These are phyloP conservation scores for Anastrepha ludens DNA, from an alignment of 1,140 invertebrate species.

Conservation along the genomic window DNA sequence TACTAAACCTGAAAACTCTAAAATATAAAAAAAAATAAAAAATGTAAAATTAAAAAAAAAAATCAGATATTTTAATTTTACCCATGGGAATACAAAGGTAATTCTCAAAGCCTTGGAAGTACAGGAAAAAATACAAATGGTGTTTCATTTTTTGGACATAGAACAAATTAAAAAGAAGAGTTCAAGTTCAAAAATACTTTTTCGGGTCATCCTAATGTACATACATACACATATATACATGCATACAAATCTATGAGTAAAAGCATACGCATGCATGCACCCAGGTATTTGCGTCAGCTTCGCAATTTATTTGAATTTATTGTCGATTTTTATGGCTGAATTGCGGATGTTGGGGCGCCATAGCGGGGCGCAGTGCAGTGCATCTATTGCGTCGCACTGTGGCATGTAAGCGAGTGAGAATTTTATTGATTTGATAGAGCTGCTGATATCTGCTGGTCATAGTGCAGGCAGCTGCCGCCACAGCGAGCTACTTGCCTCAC, in stretches of 20 bases:
- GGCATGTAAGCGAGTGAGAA: constrained; percentile 23
- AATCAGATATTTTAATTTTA: too few species aligned
- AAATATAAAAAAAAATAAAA: too few species aligned
- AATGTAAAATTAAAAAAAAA: too few species aligned
- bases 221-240: background rate
- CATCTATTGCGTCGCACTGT: background rate
- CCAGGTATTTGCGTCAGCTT: background rate
- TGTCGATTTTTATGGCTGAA: constrained; percentile 8
- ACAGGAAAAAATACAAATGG: too few species aligned
- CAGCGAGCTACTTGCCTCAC: background rate
- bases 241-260: background rate
- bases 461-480: constrained; percentile 1
- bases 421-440: constrained; percentile 49
- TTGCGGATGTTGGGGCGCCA: background rate
- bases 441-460: constrained; percentile 31
- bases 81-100: too few species aligned
- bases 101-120: too few species aligned
- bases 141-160: too few species aligned
- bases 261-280: constrained; percentile 13
- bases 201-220: too few species aligned
- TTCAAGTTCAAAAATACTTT: too few species aligned
- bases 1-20: too few species aligned
- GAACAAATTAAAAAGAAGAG: too few species aligned
- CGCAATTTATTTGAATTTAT: constrained; percentile 40
- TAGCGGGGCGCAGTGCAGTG: background rate